Percentiles rank a stretch among this genome's conserved stretches.
Conservation (phyloP, 2,113 vertebrate genomes). For the Ursus arctos region DNA sequence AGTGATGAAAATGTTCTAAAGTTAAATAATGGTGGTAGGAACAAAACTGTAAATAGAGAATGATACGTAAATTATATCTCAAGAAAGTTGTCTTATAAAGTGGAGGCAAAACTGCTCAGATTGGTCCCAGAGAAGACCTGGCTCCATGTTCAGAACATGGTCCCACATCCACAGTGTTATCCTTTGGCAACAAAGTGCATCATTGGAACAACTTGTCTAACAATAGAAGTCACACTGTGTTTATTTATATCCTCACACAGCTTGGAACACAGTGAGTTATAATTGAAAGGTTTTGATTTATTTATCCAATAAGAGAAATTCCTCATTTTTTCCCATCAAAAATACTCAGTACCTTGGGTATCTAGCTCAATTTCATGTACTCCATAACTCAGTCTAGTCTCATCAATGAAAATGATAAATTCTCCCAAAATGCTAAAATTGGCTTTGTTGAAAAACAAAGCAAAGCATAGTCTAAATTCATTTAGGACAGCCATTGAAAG, state of each 20-base stretch:
- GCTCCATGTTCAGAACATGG: background rate
- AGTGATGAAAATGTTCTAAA: slow-evolving; percentile 39
- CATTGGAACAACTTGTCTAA: background rate
- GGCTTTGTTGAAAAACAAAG: slow-evolving; percentile 65
- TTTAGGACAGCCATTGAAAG: slow-evolving; percentile 56
- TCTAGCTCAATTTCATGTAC: background rate
- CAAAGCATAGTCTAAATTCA: slow-evolving; percentile 53
- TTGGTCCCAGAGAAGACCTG: background rate
- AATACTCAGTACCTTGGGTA: slow-evolving; percentile 33
- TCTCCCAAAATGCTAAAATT: slow-evolving; percentile 52
- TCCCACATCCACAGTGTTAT: background rate
- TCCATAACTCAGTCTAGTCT: slow-evolving; percentile 5
- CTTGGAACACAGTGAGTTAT: background rate
- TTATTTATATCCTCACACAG: background rate
- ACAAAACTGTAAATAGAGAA: background rate
- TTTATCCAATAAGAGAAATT: background rate
- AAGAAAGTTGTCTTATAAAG: background rate
- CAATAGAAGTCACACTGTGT: background rate
- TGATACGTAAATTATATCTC: background rate
- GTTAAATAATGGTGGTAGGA: slow-evolving; percentile 14
- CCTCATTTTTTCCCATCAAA: background rate
- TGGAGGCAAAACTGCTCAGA: background rate
- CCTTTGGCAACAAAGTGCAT: background rate
- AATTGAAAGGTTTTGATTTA: slow-evolving; percentile 47
- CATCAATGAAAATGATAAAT: slow-evolving; percentile 34